phyloP scores from a whole-genome alignment of 2,113 vertebrate species.

The Pedionomus torquatus region DNA sequence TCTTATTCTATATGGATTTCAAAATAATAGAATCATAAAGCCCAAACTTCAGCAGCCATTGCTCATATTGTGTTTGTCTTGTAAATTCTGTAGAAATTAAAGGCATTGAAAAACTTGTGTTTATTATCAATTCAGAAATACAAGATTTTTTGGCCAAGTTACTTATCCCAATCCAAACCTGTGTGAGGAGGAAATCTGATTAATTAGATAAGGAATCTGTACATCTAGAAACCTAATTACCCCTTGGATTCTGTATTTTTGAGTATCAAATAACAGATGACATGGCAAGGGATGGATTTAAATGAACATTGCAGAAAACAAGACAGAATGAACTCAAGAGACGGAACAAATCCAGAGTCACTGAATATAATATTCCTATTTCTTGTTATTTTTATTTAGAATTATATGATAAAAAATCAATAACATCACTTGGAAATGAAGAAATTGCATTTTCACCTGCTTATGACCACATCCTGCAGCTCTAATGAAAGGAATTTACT shows the following conservation, averaged over 20 bases:
- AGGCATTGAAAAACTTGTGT: not conserved
- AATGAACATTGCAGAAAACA: not conserved
- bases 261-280: not conserved
- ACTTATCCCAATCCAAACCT: not conserved
- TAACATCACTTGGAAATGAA: not conserved
- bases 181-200: not conserved
- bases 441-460: not conserved
- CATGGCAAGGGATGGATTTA: not conserved
- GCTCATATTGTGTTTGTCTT: not conserved
- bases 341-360: not conserved
- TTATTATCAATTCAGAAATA: not conserved
- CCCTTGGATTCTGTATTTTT: not conserved
- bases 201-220: not conserved
- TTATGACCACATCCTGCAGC: not conserved
- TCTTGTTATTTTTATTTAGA: not conserved
- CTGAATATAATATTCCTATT: not conserved
- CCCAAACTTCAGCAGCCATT: not conserved
- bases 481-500: not conserved
- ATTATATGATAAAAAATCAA: not conserved
- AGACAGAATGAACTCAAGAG: not conserved
- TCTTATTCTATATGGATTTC: not conserved
- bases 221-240: not conserved
- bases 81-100: not conserved
- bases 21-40: not conserved
- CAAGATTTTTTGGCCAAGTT: not conserved